Evolutionary conservation across 2,797 vertebrate species (phyloP), one percentile per base, ranked within the genome.

Genomic region (Pseudomugil gertrudae): DNA sequence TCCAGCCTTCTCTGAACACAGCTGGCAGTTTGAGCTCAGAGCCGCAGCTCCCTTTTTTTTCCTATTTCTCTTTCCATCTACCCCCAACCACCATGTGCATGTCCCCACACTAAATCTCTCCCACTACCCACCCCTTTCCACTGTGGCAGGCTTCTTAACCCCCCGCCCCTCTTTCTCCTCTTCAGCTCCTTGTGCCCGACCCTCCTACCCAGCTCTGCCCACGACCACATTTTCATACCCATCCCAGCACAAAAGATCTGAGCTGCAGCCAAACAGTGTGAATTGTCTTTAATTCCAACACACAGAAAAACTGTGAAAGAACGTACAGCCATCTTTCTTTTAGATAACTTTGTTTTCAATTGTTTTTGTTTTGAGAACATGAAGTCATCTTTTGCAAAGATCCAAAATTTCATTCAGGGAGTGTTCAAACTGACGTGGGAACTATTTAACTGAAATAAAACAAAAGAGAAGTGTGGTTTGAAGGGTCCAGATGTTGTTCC

Each of bases 141-240:
- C 63, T 59, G 69, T 71, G 64, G 64, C 32, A n/a, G n/a, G n/a
- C 76, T 64, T 66, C 63, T 65, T 69, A 74, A 64, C 35, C 73
- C 80, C 70, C 72, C 57, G 63, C 69, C 67, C 47, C 56, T 14
- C 36, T 50, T 64, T 65, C 53, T 63, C 77, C 54, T 24, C 66
- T 32, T 29, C 66, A 24, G 59, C 78, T 83, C 62, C 84, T 74
- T 80, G 78, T 88, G 78, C 84, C 83, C 64, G 27, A 66, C 80
- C 80, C 80, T 83, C 85, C 81, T 76, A 75, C 85, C 80, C 85
- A 60, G 74, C 76, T 81, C 86, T 89, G 84, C 89, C 89, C 84
- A 80, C 19, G 54, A 87, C 81, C 80, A 73, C 77, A 82, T 78
- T 74, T 85, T 82, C 74, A 84, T 58, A 72, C 61, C 67, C 68